phyloP scores from a whole-genome alignment of 1,140 invertebrate genomes.

The Thaumatotibia leucotreta region DNA sequence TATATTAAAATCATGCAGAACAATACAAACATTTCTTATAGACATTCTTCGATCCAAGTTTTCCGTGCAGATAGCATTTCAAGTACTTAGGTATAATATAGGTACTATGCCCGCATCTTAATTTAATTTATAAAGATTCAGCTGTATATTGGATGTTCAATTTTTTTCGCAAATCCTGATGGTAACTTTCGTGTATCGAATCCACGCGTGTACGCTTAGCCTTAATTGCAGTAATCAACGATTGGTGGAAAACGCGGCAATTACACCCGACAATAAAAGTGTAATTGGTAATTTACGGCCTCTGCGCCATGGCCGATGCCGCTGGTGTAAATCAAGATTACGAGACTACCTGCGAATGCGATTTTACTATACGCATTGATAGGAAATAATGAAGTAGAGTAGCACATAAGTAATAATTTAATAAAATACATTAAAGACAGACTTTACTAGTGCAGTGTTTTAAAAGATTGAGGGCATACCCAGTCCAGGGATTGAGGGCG shows the following conservation, averaged over 20 bases:
- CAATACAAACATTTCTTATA: no score
- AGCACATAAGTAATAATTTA: neutral
- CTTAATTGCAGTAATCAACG: slow-evolving; percentile 9
- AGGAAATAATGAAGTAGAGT: neutral
- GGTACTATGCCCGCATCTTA: no score
- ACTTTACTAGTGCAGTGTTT: neutral
- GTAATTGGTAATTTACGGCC: slow-evolving; percentile 7
- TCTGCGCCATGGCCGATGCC: neutral
- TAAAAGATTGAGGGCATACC: no score
- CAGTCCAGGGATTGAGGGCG: no score
- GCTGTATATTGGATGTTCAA: no score
- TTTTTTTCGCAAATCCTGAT: no score
- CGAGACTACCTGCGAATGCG: neutral
- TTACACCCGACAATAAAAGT: neutral
- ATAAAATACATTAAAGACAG: neutral
- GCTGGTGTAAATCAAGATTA: neutral
- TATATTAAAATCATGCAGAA: no score
- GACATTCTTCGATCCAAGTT: no score
- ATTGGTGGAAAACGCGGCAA: neutral
- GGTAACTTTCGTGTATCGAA: neutral
- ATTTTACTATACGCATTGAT: neutral
- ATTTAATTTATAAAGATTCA: no score
- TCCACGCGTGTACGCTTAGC: neutral
- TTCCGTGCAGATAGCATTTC: no score
- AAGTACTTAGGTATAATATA: no score